Conservation (phyloP, 2,888 invertebrate species). For the Allacma fusca region DNA sequence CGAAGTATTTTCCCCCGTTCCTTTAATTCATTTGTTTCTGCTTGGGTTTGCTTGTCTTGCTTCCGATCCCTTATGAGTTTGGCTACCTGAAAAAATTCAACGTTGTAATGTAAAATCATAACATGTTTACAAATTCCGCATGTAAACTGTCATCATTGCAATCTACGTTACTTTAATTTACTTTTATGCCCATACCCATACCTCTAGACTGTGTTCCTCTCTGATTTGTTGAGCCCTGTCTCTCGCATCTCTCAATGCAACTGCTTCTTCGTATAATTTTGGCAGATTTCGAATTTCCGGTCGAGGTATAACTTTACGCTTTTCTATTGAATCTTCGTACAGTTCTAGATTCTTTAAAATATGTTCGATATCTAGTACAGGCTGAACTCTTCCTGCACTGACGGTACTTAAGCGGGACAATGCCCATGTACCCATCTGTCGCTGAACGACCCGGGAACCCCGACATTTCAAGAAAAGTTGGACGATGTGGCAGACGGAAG, state of each 20-base stretch:
- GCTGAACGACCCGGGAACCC: background rate
- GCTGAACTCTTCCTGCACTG: slow-evolving; percentile 44
- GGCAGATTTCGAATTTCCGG: slow-evolving; percentile 60
- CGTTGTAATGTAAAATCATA: background rate
- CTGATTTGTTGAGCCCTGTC: slow-evolving; percentile 63
- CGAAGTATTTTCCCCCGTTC: slow-evolving; percentile 69
- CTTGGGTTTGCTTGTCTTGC: slow-evolving; percentile 46
- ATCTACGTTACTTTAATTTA: no score
- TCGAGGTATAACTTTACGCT: slow-evolving; percentile 78
- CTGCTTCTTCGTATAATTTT: slow-evolving; percentile 60
- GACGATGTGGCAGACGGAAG: background rate
- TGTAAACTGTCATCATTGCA: no score
- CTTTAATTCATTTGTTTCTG: slow-evolving; percentile 68
- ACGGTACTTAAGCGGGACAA: slow-evolving; percentile 41
- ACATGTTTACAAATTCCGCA: no score
- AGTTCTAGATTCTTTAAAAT: slow-evolving; percentile 45
- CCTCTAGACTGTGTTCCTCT: slow-evolving; percentile 51
- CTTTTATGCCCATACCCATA: no score
- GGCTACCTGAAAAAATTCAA: background rate
- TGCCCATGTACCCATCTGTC: slow-evolving; percentile 45
- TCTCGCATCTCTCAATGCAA: slow-evolving; percentile 67
- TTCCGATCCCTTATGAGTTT: slow-evolving; percentile 34
- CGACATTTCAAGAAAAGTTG: background rate
- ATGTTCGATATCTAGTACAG: slow-evolving; percentile 52
- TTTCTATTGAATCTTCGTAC: slow-evolving; percentile 64